phyloP scores from a whole-genome alignment of 2,797 vertebrate genomes.

The Leptodactylus fallax region DNA sequence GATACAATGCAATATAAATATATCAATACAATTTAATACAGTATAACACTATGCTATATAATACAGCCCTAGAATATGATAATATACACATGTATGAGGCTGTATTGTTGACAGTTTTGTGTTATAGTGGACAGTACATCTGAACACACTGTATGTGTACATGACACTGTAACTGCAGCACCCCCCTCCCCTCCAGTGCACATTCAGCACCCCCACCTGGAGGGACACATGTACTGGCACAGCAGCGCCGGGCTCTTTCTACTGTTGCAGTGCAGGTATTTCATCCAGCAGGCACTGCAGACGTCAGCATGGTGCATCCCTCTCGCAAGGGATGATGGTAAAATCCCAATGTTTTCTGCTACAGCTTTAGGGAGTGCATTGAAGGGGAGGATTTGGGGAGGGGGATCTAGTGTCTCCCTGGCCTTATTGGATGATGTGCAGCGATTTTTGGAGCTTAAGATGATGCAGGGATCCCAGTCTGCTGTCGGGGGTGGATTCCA shows the following conservation, averaged over 20 bases:
- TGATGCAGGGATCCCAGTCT: conserved; percentile 65
- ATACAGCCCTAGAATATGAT: no score
- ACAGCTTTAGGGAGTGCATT: conserved; percentile 75
- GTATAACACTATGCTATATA: no score
- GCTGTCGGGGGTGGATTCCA: conserved; percentile 47
- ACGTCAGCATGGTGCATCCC: conserved; percentile 73
- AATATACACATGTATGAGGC: no score
- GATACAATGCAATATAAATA: no score
- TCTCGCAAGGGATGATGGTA: conserved; percentile 80
- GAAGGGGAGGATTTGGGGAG: conserved; percentile 73
- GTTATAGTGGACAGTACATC: no score
- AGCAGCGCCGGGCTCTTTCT: not conserved
- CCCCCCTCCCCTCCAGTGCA: no score
- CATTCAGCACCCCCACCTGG: no score
- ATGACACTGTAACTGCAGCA: not conserved
- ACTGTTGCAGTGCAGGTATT: conserved; percentile 63
- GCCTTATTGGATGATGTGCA: conserved; percentile 14
- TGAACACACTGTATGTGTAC: no score
- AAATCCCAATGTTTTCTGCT: conserved; percentile 81
- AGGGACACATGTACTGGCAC: not conserved
- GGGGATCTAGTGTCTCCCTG: conserved; percentile 63
- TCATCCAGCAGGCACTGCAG: conserved; percentile 66
- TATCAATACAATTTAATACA: no score
- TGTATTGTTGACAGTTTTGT: no score
- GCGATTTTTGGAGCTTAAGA: conserved; percentile 60